These are phyloP conservation scores for Okapia johnstoni DNA, from an alignment of 2,113 vertebrate genomes.

Conservation along the genomic window DNA sequence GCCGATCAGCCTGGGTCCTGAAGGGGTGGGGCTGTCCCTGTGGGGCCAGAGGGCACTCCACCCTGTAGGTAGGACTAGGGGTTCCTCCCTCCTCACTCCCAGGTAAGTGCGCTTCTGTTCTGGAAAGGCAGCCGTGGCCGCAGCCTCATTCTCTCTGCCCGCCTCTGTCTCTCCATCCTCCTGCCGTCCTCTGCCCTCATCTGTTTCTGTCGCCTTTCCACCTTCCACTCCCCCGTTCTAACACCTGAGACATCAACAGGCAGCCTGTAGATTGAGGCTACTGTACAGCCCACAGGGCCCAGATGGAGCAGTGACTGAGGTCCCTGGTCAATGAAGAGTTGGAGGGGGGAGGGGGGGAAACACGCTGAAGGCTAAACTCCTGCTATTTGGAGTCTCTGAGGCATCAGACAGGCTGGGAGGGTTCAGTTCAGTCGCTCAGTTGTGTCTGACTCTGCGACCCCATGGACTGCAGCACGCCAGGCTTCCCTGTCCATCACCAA, in stretches of 20 bases:
- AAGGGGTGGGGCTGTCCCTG: background rate
- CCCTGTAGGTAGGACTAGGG: too few relatives aligned
- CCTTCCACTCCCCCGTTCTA: background rate
- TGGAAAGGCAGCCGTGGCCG: background rate
- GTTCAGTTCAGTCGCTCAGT: background rate
- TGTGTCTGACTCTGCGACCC: background rate
- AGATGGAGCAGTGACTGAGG: background rate
- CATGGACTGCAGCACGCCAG: background rate
- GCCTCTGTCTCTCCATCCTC: background rate
- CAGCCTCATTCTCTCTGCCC: background rate
- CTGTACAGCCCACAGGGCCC: background rate
- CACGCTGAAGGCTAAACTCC: fast-evolving
- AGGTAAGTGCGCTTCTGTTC: background rate
- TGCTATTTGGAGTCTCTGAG: background rate
- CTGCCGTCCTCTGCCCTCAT: background rate
- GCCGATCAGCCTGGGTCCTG: background rate
- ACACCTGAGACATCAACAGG: background rate
- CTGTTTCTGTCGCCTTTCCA: background rate
- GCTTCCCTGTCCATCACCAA: background rate
- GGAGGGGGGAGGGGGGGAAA: fast-evolving
- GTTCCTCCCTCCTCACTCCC: background rate
- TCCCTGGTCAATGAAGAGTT: background rate
- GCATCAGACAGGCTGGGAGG: too few relatives aligned
- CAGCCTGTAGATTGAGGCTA: background rate
- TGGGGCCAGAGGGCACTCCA: too few relatives aligned